Percentiles rank a stretch among this genome's conserved stretches.
phyloP scores from a whole-genome alignment of 2,797 vertebrate genomes.

The Notamacropus eugenii region DNA sequence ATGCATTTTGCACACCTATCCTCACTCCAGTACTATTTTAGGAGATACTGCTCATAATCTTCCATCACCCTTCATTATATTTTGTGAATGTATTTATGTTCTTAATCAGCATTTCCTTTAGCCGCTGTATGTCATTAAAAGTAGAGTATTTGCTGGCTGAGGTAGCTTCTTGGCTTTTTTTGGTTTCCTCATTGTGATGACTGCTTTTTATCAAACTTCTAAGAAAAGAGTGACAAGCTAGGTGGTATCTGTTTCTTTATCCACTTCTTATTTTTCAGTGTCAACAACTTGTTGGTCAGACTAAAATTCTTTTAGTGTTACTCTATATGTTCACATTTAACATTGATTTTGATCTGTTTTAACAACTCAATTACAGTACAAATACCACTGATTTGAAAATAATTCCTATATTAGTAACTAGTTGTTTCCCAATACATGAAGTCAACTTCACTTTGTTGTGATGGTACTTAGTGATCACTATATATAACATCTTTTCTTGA shows the following conservation, averaged over 20 bases:
- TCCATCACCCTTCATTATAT: background rate
- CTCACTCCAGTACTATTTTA: background rate
- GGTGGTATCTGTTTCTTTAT: background rate
- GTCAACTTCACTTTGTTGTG: background rate
- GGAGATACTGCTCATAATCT: background rate
- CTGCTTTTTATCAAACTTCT: background rate
- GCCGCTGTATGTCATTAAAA: background rate
- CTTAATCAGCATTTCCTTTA: background rate
- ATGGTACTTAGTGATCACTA: background rate
- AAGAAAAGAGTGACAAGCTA: background rate
- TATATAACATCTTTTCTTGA: background rate
- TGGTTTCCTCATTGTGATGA: background rate
- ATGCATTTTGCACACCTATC: background rate
- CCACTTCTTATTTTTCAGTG: background rate
- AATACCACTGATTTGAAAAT: background rate
- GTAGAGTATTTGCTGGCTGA: background rate
- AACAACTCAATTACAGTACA: background rate
- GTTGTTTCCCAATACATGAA: background rate
- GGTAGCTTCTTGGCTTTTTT: background rate
- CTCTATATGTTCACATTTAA: background rate
- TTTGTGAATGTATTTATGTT: background rate
- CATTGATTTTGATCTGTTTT: background rate
- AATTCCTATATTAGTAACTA: background rate
- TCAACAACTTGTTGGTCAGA: background rate
- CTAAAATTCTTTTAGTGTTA: background rate